Conservation (phyloP, 2,113 vertebrate genomes). For the human region GRCh38 chr11:31842501-31843000, state of each 20-base stretch:
- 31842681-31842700: not conserved
- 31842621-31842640: no score
- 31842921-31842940: not conserved
- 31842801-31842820: not conserved
- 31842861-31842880: not conserved
- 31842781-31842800: not conserved
- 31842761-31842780: not conserved
- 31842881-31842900: not conserved
- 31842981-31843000: no score
- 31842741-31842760: not conserved
- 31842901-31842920: not conserved
- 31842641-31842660: not conserved
- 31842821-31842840: not conserved
- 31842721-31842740: not conserved
- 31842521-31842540: no score
- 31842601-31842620: no score
- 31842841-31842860: no score
- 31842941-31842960: not conserved
- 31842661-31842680: not conserved
- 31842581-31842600: no score
- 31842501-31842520: no score
- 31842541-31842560: no score
- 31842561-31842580: no score
- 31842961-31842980: not conserved
- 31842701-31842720: not conserved